phyloP scores from a whole-genome alignment of 92 coral and sea anemone species.

The Palythoa caribaeorum region DNA sequence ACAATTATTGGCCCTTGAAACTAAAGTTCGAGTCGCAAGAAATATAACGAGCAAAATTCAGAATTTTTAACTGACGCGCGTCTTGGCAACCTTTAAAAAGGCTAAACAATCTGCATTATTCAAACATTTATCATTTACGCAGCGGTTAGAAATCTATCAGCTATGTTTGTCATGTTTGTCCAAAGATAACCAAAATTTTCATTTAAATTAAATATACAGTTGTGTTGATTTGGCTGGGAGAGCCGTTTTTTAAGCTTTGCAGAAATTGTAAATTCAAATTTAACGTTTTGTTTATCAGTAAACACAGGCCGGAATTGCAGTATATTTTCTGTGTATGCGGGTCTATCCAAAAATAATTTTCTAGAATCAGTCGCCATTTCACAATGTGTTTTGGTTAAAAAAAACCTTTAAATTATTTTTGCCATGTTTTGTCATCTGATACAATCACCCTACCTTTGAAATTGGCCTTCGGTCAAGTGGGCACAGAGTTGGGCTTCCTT shows the following conservation, averaged over 20 bases:
- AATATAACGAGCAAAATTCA: not conserved
- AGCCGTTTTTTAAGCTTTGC: not conserved
- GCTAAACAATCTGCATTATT: not conserved
- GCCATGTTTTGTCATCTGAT: not conserved
- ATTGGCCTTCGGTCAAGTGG: slow-evolving; percentile 96
- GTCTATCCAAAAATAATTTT: not conserved
- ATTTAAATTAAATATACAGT: no score
- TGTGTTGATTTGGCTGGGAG: no score
- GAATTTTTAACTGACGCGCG: not conserved
- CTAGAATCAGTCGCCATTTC: not conserved
- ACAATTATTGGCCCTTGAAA: not conserved
- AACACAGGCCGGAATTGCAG: not conserved
- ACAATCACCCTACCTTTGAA: slow-evolving; percentile 75
- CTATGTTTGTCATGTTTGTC: no score
- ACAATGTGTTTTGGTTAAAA: not conserved
- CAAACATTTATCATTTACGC: not conserved
- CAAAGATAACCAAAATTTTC: not conserved
- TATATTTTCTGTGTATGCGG: not conserved
- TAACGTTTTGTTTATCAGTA: not conserved
- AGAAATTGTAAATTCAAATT: no score
- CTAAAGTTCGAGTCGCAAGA: not conserved
- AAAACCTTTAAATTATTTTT: not conserved
- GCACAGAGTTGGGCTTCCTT: slow-evolving; percentile 88
- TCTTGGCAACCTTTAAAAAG: not conserved
- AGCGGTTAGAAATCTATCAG: not conserved